Conservation (phyloP, 2,888 invertebrate genomes). For the Atherix ibis region DNA sequence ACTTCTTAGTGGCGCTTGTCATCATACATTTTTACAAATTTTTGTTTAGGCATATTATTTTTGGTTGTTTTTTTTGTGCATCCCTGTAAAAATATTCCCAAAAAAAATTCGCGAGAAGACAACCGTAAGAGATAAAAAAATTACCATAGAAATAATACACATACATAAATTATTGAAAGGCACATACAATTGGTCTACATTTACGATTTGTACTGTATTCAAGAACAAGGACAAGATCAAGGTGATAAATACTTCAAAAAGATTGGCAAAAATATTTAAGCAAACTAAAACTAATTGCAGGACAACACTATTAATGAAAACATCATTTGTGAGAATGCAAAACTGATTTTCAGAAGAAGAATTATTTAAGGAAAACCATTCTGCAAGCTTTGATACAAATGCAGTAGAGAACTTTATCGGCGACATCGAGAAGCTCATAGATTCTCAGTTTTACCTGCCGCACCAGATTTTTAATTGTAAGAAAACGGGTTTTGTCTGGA, state of each 20-base stretch:
- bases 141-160: not conserved
- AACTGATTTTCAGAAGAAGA: not conserved
- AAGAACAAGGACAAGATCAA: constrained; percentile 1
- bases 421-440: not conserved
- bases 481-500: constrained; percentile 1
- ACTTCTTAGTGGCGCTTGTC: too few relatives aligned
- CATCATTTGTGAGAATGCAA: constrained; percentile 1
- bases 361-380: not conserved
- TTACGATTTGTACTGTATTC: not conserved
- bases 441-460: not conserved
- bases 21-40: too few relatives aligned
- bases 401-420: not conserved
- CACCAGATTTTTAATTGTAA: constrained; percentile 1
- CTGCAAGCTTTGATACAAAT: constrained; percentile 1
- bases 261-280: constrained; percentile 1
- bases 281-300: constrained; percentile 2
- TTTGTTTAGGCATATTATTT: too few relatives aligned
- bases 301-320: not conserved
- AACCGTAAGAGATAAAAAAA: not conserved
- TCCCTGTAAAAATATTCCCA: too few relatives aligned
- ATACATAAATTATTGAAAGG: not conserved
- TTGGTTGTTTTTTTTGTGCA: too few relatives aligned
- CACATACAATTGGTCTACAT: not conserved
- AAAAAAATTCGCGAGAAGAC: not conserved
- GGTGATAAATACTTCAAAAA: constrained; percentile 1